Evolutionary conservation across 2,888 invertebrate genomes (phyloP), one percentile per base, ranked within the genome.

Genomic region (Troides helena): DNA sequence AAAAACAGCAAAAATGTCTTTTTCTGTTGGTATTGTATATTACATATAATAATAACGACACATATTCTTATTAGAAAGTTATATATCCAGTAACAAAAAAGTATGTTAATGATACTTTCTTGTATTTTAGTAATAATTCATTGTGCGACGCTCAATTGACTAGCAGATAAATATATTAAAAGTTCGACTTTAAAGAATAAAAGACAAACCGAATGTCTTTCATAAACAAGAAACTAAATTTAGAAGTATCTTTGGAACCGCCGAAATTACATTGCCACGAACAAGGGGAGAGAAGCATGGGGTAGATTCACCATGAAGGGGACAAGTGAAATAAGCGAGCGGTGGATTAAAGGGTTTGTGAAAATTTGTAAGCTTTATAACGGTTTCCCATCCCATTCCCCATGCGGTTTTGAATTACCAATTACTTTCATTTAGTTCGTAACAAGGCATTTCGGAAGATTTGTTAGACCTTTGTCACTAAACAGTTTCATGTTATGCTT

Each of bases 311-410:
- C 76, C 81, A 85, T 86, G 83, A 87, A 88, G 90, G 92, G 92
- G 86, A 82, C 89, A 89, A 91, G 91, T 90, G 92, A 92, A 90
- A 91, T 89, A 90, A 90, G 86, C 86, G 86, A 84, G 86, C 86
- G 81, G 80, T 74, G 85, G 90, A 89, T 90, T 92, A 92, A 92
- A 91, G 92, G 92, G 91, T 91, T 92, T 88, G 87, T 71, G 85
- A 85, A 85, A 90, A 90, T 91, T 90, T 90, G 90, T 90, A 86
- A 85, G 86, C 87, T 81, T 87, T 86, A 88, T 88, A 89, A 86
- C 89, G 80, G 77, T 77, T 72, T 72, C 78, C 71, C 79, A 78
- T 85, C 88, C 86, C 87, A 78, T 85, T 21, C 88, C 86, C 87
- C 78, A 77, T 83, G 85, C 84, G 87, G 92, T 91, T 88, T 92